These are phyloP conservation scores for Cuculus canorus DNA, from an alignment of 2,797 vertebrate species.

Conservation along the genomic window DNA sequence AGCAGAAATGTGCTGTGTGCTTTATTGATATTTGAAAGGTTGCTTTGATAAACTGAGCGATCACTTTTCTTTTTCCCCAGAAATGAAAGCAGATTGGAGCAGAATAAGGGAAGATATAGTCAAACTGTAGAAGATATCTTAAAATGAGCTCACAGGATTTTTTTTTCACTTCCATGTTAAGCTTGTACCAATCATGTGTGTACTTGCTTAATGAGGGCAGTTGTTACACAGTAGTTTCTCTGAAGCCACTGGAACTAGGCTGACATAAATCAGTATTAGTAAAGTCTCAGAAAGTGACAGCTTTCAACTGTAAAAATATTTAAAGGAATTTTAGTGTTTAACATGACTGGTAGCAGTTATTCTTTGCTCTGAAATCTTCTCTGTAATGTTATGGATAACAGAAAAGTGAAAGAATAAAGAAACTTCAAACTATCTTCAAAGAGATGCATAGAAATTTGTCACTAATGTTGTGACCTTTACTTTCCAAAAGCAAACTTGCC, in stretches of 20 bases:
- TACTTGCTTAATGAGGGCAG: neutral
- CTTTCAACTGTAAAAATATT: neutral
- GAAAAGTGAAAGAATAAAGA: neutral
- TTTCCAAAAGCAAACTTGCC: neutral
- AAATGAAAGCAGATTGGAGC: neutral
- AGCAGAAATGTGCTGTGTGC: neutral
- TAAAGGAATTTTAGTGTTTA: neutral
- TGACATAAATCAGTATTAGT: neutral
- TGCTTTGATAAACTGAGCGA: neutral
- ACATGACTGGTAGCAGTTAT: neutral
- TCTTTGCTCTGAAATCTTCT: neutral
- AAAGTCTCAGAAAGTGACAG: neutral
- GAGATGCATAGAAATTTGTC: neutral
- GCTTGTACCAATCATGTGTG: neutral
- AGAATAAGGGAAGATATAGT: neutral
- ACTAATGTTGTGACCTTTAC: neutral
- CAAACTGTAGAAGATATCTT: neutral
- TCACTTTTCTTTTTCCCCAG: neutral
- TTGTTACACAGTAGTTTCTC: neutral
- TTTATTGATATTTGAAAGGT: conserved; percentile 29
- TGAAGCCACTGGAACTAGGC: neutral
- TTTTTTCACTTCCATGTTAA: neutral
- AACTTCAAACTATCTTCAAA: neutral
- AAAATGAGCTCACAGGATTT: neutral
- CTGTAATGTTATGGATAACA: neutral